Base-by-base conservation (phyloP, 1,140 invertebrate genomes). In the Leptopilina boulardi region DNA sequence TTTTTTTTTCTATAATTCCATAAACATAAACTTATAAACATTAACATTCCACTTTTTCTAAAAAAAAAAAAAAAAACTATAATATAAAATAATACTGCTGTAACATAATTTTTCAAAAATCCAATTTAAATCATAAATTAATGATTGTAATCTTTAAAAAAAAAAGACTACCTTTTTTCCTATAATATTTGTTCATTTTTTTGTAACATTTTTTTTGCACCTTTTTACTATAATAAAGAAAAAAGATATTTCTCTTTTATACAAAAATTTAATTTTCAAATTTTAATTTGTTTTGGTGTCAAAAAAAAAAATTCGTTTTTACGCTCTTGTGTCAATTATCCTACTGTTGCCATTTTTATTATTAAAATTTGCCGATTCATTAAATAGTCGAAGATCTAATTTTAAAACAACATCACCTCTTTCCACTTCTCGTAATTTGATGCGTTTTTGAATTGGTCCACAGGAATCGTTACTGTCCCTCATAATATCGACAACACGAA, bases 361-460 rank as follows among this genome's bases (percentile, higher is more conserved):
- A 18, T 73, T 78, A 13, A 83, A 83, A 71, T 66, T 34, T 15
- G 13, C 1, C 26, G 13, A 26, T 30, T 77, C 84, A 30, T 66
- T 82, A 90, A 95, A 96, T 19, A 96, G 88, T 81, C 94, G 94
- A 51, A 96, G 90, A 87, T 96, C 95, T 51, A 96, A 89, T 87
- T 96, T 96, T 21, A 96, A 91, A 23, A 93, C 88, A 34, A 96
- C 92, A 84, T 95, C 94, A 23, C 96, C 96, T 51, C 92, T 92
- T 74, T 94, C 93, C 3, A 96, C 95, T 91, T 96, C 95, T 79
- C 93, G 93, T 38, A 96, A 88, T 71, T 91, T 92, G n/a, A 96
- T 91, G 75, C 93, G 91, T 86, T 95, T 95, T 21, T 92, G 92
- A 51, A 96, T 93, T 54, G 95, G 95, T 76, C 94, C 95, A 80